These are phyloP conservation scores for Pimpla rufipes DNA, from an alignment of 2,888 invertebrate genomes.

Conservation along the genomic window DNA sequence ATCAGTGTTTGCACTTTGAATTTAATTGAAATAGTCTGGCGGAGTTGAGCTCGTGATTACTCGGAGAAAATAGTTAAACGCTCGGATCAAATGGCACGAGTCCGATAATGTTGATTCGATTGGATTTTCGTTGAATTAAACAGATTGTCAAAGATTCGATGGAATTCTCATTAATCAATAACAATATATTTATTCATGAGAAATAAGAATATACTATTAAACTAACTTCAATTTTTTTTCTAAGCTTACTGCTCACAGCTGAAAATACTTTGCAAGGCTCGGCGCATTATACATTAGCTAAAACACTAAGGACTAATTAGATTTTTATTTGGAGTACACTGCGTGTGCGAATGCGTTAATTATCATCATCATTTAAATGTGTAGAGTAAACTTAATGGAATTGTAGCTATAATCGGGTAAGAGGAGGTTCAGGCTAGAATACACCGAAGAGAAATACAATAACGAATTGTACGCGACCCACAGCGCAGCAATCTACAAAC, in stretches of 20 bases:
- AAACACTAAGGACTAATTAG: background rate
- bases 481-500: conserved; percentile 16
- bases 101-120: background rate
- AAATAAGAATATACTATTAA: too few species aligned
- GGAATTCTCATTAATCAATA: background rate
- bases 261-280: background rate
- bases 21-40: background rate
- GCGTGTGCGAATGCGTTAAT: background rate
- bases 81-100: background rate
- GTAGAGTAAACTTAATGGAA: background rate
- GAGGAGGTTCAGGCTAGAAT: background rate
- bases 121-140: background rate
- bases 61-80: background rate
- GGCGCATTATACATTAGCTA: background rate
- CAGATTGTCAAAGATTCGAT: background rate
- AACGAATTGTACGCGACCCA: background rate
- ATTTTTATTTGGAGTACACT: background rate
- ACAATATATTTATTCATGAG: background rate
- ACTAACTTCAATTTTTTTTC: too few species aligned
- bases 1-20: background rate
- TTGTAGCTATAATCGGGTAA: background rate
- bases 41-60: background rate
- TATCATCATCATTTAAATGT: background rate
- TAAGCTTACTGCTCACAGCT: background rate
- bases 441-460: background rate